These are phyloP conservation scores for Pachypeltis micranthus DNA, from an alignment of 1,140 invertebrate genomes.

Conservation along the genomic window DNA sequence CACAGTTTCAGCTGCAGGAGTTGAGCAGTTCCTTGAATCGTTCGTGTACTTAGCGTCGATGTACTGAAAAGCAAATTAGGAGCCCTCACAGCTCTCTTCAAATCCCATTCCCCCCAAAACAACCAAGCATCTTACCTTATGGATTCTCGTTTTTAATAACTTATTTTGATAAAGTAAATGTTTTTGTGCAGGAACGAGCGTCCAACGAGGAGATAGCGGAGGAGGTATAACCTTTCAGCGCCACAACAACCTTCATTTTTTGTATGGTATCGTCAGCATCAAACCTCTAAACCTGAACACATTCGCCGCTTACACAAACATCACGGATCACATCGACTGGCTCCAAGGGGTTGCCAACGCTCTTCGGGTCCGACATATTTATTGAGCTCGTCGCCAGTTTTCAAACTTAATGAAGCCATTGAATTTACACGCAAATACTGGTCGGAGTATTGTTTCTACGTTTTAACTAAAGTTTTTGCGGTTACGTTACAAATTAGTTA, in stretches of 20 bases:
- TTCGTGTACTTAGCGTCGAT: not conserved
- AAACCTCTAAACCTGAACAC: not conserved
- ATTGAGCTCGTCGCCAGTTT: no score
- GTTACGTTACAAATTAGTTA: no score
- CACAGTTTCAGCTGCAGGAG: no score
- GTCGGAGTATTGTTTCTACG: no score
- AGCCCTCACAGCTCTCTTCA: no score
- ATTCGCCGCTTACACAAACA: slow-evolving; percentile 9
- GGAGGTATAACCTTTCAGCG: slow-evolving; percentile 16
- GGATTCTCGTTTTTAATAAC: not conserved
- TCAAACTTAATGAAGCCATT: no score
- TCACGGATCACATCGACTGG: slow-evolving; percentile 13
- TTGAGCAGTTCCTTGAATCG: no score
- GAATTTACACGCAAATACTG: no score
- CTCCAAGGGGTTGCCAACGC: slow-evolving; percentile 8
- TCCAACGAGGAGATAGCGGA: slow-evolving; percentile 17
- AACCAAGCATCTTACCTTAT: not conserved
- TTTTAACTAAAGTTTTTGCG: no score
- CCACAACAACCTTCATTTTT: slow-evolving; percentile 5
- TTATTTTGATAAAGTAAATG: no score
- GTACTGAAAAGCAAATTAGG: no score
- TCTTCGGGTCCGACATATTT: not conserved
- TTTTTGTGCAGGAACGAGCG: slow-evolving; percentile 15
- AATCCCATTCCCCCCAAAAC: not conserved
- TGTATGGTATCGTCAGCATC: slow-evolving; percentile 16